Evolutionary conservation across 2,888 invertebrate genomes (phyloP).

Genomic region (Caenorhabditis sinica): DNA sequence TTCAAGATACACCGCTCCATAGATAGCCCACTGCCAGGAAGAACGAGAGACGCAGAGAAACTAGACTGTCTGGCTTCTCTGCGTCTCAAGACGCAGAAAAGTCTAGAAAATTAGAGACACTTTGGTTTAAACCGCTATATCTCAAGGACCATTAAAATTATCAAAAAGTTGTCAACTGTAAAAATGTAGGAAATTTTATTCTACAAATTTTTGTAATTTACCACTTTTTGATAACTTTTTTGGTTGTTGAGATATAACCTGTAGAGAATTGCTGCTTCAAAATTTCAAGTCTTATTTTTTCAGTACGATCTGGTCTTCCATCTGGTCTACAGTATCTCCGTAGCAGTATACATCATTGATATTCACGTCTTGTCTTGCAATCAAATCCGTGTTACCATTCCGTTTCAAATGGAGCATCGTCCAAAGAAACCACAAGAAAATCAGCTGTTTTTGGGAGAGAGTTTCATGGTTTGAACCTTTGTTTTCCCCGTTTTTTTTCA

Average conservation of each 20-base stretch:
- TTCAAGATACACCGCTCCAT: too few relatives aligned
- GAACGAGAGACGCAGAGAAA: too few relatives aligned
- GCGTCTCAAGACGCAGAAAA: neutral
- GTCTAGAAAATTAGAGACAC: too few relatives aligned
- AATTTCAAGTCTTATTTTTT: conserved; percentile 8
- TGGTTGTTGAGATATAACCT: too few relatives aligned
- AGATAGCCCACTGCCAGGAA: too few relatives aligned
- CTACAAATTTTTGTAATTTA: too few relatives aligned
- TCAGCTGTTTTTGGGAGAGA: conserved; percentile 16
- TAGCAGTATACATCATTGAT: conserved; percentile 18
- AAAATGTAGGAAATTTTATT: too few relatives aligned
- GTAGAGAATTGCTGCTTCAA: too few relatives aligned
- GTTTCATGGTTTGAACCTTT: conserved; percentile 29
- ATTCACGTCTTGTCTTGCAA: conserved; percentile 25
- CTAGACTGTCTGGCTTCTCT: neutral
- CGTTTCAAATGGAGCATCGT: neutral
- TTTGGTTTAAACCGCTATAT: conserved; percentile 6
- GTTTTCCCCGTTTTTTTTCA: neutral
- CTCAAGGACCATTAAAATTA: neutral
- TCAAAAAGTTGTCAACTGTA: neutral
- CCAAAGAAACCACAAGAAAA: conserved; percentile 16
- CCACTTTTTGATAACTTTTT: too few relatives aligned
- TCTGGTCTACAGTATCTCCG: neutral
- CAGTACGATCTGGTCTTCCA: conserved; percentile 20
- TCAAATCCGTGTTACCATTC: neutral